A percentile compares a stretch with the other conserved stretches of the same genome.
Conservation (phyloP, 1,140 invertebrate genomes). For the Myzus persicae region DNA sequence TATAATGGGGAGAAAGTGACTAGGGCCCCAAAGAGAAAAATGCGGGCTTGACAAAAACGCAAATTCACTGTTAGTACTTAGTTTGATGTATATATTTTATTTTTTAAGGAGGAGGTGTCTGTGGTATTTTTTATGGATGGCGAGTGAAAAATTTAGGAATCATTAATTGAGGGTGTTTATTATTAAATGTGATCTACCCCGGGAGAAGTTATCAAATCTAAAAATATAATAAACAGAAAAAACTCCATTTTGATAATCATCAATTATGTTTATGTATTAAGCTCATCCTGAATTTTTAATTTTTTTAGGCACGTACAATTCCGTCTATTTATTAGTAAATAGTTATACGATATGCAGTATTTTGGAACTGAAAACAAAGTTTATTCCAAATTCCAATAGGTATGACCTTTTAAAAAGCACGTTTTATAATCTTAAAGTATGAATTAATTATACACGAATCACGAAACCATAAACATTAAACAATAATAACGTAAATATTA, state of each 20-base stretch:
- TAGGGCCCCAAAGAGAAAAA: too few species aligned
- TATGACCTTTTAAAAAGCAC: slow-evolving; percentile 32
- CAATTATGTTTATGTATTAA: too few species aligned
- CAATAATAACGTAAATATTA: background rate
- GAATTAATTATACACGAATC: background rate
- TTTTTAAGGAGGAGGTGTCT: background rate
- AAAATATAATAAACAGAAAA: too few species aligned
- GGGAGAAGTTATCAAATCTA: too few species aligned
- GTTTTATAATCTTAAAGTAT: background rate
- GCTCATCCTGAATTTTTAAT: background rate
- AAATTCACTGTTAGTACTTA: background rate
- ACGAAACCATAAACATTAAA: background rate
- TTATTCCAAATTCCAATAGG: background rate
- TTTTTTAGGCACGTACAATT: background rate
- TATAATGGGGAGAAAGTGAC: too few species aligned
- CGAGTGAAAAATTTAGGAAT: background rate
- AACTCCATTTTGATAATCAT: too few species aligned
- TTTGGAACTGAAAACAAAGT: background rate
- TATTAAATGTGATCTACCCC: too few species aligned
- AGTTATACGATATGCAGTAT: background rate
- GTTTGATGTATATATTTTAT: too few species aligned
- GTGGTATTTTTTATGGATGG: too few species aligned
- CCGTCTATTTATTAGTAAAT: background rate
- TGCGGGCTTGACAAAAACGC: too few species aligned
- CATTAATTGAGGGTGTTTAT: background rate